Percentiles rank a stretch among this genome's conserved stretches.
Conservation (phyloP, 2,113 vertebrate species). For the Menura novaehollandiae region DNA sequence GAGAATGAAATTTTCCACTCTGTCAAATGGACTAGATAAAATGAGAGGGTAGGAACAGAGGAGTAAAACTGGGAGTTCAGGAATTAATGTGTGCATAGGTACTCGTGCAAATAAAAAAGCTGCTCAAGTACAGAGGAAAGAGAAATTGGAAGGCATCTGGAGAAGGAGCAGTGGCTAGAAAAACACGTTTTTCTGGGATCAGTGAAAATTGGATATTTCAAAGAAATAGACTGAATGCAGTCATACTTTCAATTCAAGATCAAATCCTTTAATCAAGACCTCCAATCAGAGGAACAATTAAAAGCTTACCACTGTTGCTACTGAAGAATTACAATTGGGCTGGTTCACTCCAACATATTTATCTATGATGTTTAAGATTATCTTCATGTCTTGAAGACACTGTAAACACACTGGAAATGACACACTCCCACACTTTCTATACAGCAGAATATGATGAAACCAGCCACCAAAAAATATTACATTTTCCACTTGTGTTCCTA, state of each 20-base stretch:
- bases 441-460: slow-evolving; percentile 48
- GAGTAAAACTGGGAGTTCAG: neutral
- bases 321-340: neutral
- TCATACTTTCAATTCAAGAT: neutral
- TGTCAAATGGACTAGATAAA: neutral
- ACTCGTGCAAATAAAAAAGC: neutral
- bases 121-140: neutral
- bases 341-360: neutral
- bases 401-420: slow-evolving; percentile 37
- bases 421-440: slow-evolving; percentile 31
- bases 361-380: slow-evolving; percentile 19
- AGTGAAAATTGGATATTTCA: neutral
- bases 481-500: slow-evolving; percentile 58
- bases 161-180: neutral
- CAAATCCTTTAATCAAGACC: neutral
- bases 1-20: neutral
- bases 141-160: neutral
- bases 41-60: neutral
- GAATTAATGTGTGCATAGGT: neutral
- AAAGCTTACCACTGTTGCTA: neutral
- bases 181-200: neutral
- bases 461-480: slow-evolving; percentile 57
- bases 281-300: neutral
- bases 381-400: slow-evolving; percentile 3
- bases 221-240: neutral